Evolutionary conservation across 2,888 invertebrate genomes (phyloP).

Genomic region (Drosophila meridiana): DNA sequence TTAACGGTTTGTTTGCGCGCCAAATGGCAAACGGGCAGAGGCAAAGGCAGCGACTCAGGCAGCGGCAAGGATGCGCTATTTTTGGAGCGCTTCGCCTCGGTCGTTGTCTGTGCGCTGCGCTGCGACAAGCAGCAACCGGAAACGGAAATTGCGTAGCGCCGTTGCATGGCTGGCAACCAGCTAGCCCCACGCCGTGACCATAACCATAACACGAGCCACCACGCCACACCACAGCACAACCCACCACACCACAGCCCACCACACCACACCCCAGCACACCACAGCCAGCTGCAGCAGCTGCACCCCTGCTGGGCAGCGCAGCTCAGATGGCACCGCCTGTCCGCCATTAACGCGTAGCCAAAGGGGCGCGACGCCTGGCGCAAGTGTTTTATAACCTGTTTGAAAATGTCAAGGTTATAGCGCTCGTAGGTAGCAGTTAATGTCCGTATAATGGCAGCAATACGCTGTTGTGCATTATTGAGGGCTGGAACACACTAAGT

Average conservation of each 20-base stretch:
- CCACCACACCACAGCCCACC: constrained; percentile 9
- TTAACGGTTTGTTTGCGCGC: constrained; percentile 78
- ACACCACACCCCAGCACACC: too few species aligned
- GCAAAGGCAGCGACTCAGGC: neutral
- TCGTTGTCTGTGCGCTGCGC: constrained; percentile 52
- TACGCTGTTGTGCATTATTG: constrained; percentile 39
- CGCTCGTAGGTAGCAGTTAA: constrained; percentile 33
- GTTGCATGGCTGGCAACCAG: constrained; percentile 47
- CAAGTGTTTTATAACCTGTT: constrained; percentile 57
- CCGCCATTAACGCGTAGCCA: constrained; percentile 65
- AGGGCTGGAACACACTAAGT: neutral
- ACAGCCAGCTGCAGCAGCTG: constrained; percentile 15
- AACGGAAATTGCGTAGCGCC: constrained; percentile 78
- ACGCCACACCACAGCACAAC: constrained; percentile 18
- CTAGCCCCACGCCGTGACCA: constrained; percentile 30
- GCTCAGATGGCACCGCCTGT: constrained; percentile 45
- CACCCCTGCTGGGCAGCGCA: constrained; percentile 7
- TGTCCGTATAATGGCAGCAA: constrained; percentile 41
- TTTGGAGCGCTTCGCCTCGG: constrained; percentile 47
- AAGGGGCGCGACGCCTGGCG: neutral
- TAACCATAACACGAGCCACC: constrained; percentile 60
- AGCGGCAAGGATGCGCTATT: constrained; percentile 35
- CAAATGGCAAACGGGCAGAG: constrained; percentile 54
- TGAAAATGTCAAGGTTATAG: constrained; percentile 59
- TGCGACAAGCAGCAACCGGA: constrained; percentile 69